A percentile compares a stretch with the other conserved stretches of the same genome.
phyloP scores from a whole-genome alignment of 2,113 vertebrate genomes.

The Larimichthys polyactis region DNA sequence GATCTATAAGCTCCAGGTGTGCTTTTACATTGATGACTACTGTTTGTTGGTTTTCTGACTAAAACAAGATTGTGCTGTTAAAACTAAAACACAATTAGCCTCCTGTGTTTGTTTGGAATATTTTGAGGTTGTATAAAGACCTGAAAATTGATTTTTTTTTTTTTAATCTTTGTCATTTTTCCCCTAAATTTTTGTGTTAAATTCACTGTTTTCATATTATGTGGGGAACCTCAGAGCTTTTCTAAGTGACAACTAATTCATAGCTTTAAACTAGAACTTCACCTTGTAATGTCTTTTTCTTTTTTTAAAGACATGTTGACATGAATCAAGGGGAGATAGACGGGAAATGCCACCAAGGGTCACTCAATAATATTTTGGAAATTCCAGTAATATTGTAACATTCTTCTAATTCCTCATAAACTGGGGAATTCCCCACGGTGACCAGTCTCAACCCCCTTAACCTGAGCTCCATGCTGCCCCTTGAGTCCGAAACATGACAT shows the following conservation, averaged over 20 bases:
- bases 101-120: not conserved
- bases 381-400: constrained; percentile 19
- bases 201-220: too few species aligned
- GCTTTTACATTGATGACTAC: not conserved
- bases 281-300: too few species aligned
- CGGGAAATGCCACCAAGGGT: too few species aligned
- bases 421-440: constrained; percentile 44
- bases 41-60: not conserved
- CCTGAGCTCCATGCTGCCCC: constrained; percentile 32
- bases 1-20: not conserved
- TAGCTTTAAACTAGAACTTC: too few species aligned
- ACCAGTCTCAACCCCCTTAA: not conserved
- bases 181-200: too few species aligned
- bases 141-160: not conserved
- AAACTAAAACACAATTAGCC: too few species aligned
- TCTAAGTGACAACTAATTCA: too few species aligned
- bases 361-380: not conserved
- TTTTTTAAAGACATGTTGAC: too few species aligned
- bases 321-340: too few species aligned
- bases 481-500: not conserved
- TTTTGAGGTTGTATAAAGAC: not conserved
- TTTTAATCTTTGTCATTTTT: too few species aligned
- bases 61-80: not conserved
- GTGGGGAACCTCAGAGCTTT: too few species aligned
- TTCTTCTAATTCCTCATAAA: not conserved